Base-by-base conservation (phyloP, 2,888 invertebrate species). In the Caenorhabditis doughertyi region DNA sequence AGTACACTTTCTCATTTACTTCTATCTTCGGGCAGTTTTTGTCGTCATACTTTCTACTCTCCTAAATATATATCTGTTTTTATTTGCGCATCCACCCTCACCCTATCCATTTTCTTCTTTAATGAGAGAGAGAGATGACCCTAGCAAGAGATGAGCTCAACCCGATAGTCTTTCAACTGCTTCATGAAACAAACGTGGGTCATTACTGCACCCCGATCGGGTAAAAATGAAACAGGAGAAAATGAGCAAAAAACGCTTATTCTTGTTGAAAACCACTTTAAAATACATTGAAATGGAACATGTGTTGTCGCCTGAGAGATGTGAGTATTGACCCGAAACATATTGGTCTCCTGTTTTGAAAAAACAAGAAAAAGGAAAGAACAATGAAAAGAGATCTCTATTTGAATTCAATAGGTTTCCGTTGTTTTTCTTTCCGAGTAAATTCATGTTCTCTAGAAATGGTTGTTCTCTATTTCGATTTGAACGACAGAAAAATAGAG, bases 211-310 rank as follows among this genome's bases (percentile, higher is more conserved):
- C 25, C 16, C n/a, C n/a, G n/a, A n/a, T 32, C 47, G 32, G 42
- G 49, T 32, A 58, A 58, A 25, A 56, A 29, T 42, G 42, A 47
- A 32, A 16, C 25, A 32, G 27, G n/a, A 32, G 3, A 32, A 29
- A 47, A 4, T 35, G 39, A 32, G n/a, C 27, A 35, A 35, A 68
- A 44, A 21, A 53, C 53, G 53, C 51, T 42, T 67, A 74, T 49
- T 68, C 39, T 16, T 76, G 51, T 32, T 32, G 18, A 64, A 56
- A 56, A 9, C 71, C 71, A 79, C 79, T 79, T 79, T 44, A 56
- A 79, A 71, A 79, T 79, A 79, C 79, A 79, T 79, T 79, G 79
- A 70, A 70, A 77, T 64, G 60, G 70, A 70, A 56, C 70, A 71
- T 47, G 60, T 47, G 25, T 51, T 74, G 56, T 49, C 58, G 27